phyloP scores from a whole-genome alignment of 2,113 vertebrate species.

The Globicephala melas region DNA sequence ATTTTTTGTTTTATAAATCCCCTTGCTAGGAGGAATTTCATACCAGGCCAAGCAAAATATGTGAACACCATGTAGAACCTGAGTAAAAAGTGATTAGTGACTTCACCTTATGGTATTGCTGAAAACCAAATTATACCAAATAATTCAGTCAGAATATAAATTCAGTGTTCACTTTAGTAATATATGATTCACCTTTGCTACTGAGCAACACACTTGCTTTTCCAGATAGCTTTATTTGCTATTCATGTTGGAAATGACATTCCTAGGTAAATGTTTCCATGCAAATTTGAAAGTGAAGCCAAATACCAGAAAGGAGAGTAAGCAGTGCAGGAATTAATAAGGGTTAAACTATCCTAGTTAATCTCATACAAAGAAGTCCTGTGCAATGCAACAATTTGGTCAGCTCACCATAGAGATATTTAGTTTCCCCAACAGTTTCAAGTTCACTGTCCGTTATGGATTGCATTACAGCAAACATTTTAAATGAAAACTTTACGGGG shows the following conservation, averaged over 20 bases:
- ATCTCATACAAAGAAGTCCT: neutral
- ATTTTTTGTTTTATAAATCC: neutral
- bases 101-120: neutral
- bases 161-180: slow-evolving; percentile 38
- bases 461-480: neutral
- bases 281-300: slow-evolving; percentile 33
- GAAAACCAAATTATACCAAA: slow-evolving; percentile 4
- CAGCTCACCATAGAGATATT: neutral
- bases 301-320: neutral
- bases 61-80: neutral
- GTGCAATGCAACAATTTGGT: neutral
- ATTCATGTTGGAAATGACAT: slow-evolving; percentile 24
- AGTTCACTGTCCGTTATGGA: neutral
- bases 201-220: neutral
- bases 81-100: neutral
- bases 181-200: neutral
- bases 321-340: neutral
- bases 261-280: neutral
- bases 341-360: neutral
- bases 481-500: neutral
- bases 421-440: neutral
- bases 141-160: slow-evolving; percentile 20
- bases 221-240: slow-evolving; percentile 6
- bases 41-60: neutral
- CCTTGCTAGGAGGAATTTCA: neutral